Conservation (phyloP, 2,113 vertebrate species). For the Takifugu flavidus region DNA sequence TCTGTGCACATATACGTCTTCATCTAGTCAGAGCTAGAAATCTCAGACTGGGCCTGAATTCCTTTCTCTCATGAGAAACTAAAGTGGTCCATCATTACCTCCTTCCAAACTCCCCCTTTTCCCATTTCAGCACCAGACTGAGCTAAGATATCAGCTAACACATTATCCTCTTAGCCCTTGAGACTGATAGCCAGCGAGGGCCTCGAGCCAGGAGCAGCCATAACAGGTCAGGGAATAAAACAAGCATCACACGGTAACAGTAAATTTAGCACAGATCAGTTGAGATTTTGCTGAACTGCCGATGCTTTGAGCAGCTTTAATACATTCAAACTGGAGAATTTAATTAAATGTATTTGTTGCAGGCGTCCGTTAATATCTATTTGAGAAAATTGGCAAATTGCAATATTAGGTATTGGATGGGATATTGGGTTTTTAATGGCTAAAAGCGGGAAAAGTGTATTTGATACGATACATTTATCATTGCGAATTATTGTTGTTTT, state of each 20-base stretch:
- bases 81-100: constrained; percentile 76
- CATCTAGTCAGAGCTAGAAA: constrained; percentile 18
- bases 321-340: background rate
- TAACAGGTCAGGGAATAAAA: constrained; percentile 57
- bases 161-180: constrained; percentile 78
- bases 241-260: constrained; percentile 50
- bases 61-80: constrained; percentile 65
- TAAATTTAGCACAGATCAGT: constrained; percentile 54
- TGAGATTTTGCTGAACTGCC: constrained; percentile 36
- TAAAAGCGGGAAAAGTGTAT: background rate
- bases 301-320: constrained; percentile 18
- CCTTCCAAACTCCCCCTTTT: constrained; percentile 61
- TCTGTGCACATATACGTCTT: constrained; percentile 15
- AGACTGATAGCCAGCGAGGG: constrained; percentile 72
- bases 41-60: constrained; percentile 49
- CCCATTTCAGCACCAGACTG: constrained; percentile 72
- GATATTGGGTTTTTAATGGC: too few species aligned
- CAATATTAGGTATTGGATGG: too few species aligned
- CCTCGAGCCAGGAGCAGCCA: constrained; percentile 63
- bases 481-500: constrained; percentile 10
- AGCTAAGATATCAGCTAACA: constrained; percentile 80
- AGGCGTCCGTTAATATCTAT: too few species aligned
- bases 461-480: background rate
- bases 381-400: too few species aligned
- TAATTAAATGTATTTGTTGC: background rate